phyloP scores from a whole-genome alignment of 2,888 invertebrate species.

The Junonia oenone region DNA sequence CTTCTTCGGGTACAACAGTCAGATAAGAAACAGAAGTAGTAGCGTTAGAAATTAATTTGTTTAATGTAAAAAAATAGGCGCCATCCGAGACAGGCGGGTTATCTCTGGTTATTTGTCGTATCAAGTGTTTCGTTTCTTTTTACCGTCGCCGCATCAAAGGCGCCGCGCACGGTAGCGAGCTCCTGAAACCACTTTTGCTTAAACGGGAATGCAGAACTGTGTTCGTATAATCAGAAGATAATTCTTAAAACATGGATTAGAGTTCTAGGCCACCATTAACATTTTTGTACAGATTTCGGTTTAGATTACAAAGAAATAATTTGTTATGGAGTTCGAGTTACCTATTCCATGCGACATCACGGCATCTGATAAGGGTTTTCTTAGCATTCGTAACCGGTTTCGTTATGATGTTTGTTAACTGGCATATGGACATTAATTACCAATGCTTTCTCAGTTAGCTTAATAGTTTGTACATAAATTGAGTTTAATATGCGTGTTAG shows the following conservation, averaged over 20 bases:
- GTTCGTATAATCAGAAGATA: slow-evolving; percentile 49
- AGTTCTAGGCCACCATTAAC: slow-evolving; percentile 37
- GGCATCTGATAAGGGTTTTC: slow-evolving; percentile 13
- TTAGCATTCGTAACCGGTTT: slow-evolving; percentile 4
- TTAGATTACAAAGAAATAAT: slow-evolving; percentile 49
- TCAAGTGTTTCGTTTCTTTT: slow-evolving; percentile 61
- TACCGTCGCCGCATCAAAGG: slow-evolving; percentile 56
- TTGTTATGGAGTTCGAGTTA: slow-evolving; percentile 36
- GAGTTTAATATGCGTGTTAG: slow-evolving; percentile 4
- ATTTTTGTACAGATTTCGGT: slow-evolving; percentile 37
- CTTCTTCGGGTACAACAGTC: slow-evolving; percentile 5
- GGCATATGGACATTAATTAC: background rate
- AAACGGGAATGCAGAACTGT: slow-evolving; percentile 51
- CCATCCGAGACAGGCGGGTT: slow-evolving; percentile 51
- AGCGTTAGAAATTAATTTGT: slow-evolving; percentile 44
- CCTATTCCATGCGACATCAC: slow-evolving; percentile 17
- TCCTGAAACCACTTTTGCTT: slow-evolving; percentile 45
- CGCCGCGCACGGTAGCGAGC: slow-evolving; percentile 64
- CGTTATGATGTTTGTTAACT: background rate
- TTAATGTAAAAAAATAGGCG: slow-evolving; percentile 61
- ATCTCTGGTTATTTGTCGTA: slow-evolving; percentile 76
- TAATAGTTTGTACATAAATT: background rate
- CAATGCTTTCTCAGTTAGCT: background rate
- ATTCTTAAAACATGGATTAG: slow-evolving; percentile 15
- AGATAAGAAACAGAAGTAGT: slow-evolving; percentile 36